Conservation (phyloP, 2,113 vertebrate genomes). For the Heterochromis multidens region DNA sequence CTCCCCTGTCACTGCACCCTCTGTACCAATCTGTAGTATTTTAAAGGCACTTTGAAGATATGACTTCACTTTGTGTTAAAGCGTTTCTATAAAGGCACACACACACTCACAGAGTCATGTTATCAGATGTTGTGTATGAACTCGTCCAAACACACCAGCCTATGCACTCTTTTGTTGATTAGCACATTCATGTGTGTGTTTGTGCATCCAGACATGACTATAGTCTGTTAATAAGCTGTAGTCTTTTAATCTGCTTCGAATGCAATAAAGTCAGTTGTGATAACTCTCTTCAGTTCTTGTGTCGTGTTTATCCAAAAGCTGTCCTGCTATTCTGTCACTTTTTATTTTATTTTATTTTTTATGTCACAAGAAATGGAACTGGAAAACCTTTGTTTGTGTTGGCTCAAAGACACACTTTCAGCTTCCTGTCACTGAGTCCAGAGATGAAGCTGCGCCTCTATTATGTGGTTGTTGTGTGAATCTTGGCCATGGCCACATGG, state of each 20-base stretch:
- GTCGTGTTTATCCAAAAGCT: not conserved
- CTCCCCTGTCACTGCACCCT: constrained; percentile 31
- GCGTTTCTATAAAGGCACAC: constrained; percentile 5
- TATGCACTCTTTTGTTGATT: constrained; percentile 28
- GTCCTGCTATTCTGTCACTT: not conserved
- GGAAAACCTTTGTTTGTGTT: not conserved
- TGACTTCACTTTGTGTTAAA: constrained; percentile 41
- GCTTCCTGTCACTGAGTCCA: not conserved
- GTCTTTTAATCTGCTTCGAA: constrained; percentile 58
- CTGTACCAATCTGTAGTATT: constrained; percentile 44
- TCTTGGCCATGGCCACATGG: not conserved
- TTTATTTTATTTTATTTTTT: not conserved
- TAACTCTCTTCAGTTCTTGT: not conserved
- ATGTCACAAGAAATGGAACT: not conserved
- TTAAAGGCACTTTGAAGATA: constrained; percentile 68
- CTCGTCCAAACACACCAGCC: constrained; percentile 7
- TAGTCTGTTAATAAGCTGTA: constrained; percentile 44
- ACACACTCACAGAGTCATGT: not conserved
- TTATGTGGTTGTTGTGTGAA: not conserved
- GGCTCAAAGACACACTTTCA: not conserved
- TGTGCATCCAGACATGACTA: constrained; percentile 34
- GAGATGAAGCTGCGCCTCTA: not conserved
- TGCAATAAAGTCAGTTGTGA: constrained; percentile 65
- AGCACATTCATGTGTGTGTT: constrained; percentile 17
- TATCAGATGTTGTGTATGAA: constrained; percentile 37